Evolutionary conservation across 2,888 invertebrate species (phyloP), one percentile per base, ranked within the genome.

Genomic region (Anagyrus pseudococci): DNA sequence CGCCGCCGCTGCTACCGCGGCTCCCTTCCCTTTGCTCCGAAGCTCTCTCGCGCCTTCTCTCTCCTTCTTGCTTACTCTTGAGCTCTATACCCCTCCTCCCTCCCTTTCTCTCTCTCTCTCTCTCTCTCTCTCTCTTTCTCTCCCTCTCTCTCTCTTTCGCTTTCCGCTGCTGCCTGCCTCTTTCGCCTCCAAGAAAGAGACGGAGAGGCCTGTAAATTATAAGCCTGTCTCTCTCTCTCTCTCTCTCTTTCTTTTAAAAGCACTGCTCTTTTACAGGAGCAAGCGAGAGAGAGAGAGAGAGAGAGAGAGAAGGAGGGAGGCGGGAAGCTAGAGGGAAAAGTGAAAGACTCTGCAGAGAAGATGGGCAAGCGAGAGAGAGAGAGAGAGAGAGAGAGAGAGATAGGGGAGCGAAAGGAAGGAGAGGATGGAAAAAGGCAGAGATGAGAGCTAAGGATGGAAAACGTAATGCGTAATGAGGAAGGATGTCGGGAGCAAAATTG

Each of bases 91-190:
- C n/a, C n/a, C n/a, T n/a, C n/a, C n/a, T n/a, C n/a, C n/a, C n/a
- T n/a, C n/a, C n/a, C n/a, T n/a, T n/a, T n/a, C n/a, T n/a, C n/a
- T n/a, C n/a, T n/a, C n/a, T n/a, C n/a, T 70, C 67, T 72, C 19
- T 22, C 54, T 20, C 62, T 60, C 49, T 26, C 70, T 63, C 53
- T 55, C 48, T 54, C 50, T 55, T 68, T 69, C 68, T 67, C 46
- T 44, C 60, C 63, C 56, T 57, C 66, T 58, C 60, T 54, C 53
- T 54, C 50, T 68, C 64, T 67, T 66, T 59, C 62, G 62, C 57
- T 43, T 67, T 67, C 70, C 44, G 22, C 22, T 29, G 29, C 44
- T 44, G 17, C 20, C 44, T 20, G 44, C 20, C 20, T 44, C 44
- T 52, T 52, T 25, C 40, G 26, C n/a, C 40, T 25, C 46, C 41